A percentile compares a stretch with the other conserved stretches of the same genome.
Conservation (phyloP, 2,888 invertebrate species). For the Serripes groenlandicus region DNA sequence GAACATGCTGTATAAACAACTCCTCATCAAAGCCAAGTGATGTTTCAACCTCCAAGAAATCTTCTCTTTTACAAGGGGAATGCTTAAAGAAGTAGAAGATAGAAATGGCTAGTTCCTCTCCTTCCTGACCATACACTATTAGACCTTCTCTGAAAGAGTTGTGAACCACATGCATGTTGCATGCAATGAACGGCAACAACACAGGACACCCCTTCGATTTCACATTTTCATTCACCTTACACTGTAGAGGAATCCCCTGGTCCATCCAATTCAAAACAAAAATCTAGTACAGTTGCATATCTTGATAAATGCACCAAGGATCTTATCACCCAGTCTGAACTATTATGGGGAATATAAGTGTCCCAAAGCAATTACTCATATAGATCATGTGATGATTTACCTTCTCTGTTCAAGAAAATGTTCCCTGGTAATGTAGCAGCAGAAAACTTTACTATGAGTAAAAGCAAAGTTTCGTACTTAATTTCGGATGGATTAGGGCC, state of each 20-base stretch:
- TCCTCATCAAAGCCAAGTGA: slow-evolving; percentile 57
- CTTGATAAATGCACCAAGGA: slow-evolving; percentile 46
- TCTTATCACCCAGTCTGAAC: slow-evolving; percentile 33
- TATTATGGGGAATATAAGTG: slow-evolving; percentile 54
- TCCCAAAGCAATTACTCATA: slow-evolving; percentile 32
- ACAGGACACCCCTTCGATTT: slow-evolving; percentile 38
- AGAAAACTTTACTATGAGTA: slow-evolving; percentile 53
- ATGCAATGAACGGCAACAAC: slow-evolving; percentile 51
- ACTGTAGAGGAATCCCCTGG: slow-evolving; percentile 30
- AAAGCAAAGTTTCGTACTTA: slow-evolving; percentile 55
- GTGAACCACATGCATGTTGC: slow-evolving; percentile 62
- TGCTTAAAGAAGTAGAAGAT: slow-evolving; percentile 62
- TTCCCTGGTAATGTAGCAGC: slow-evolving; percentile 40
- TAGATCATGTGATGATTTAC: slow-evolving; percentile 38
- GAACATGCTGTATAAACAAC: slow-evolving; percentile 58
- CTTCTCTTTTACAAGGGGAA: slow-evolving; percentile 60
- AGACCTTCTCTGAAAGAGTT: slow-evolving; percentile 59
- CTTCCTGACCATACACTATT: slow-evolving; percentile 46
- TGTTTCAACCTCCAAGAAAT: slow-evolving; percentile 42
- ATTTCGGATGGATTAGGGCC: slow-evolving; percentile 64
- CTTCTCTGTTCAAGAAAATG: slow-evolving; percentile 43
- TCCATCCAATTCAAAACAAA: slow-evolving; percentile 25
- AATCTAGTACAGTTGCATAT: slow-evolving; percentile 26
- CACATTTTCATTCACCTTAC: slow-evolving; percentile 40
- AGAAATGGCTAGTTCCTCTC: slow-evolving; percentile 58